phyloP scores from a whole-genome alignment of 2,888 invertebrate genomes.

The Epinotia brunnichana region DNA sequence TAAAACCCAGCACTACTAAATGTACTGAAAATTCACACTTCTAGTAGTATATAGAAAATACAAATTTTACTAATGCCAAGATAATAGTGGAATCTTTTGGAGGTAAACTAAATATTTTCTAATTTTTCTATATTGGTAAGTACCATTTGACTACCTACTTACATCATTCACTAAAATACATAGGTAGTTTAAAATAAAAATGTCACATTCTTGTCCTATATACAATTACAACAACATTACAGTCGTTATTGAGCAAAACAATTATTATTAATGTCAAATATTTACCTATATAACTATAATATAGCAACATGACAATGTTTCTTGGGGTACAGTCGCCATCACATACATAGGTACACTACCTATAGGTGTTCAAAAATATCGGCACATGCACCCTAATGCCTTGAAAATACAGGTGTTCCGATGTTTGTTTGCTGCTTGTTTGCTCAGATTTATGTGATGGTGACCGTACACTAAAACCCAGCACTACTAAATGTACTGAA shows the following conservation, averaged over 20 bases:
- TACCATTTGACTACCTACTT: slow-evolving; percentile 6
- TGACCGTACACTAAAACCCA: too few relatives aligned
- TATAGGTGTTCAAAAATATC: too few relatives aligned
- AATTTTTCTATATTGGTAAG: neutral
- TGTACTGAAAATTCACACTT: neutral
- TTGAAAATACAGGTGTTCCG: too few relatives aligned
- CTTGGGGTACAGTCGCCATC: neutral
- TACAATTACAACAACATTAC: neutral
- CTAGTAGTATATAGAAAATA: neutral
- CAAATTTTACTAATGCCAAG: neutral
- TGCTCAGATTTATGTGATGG: too few relatives aligned
- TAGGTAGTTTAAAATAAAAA: neutral
- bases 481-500: too few relatives aligned
- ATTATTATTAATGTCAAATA: neutral
- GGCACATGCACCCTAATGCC: too few relatives aligned
- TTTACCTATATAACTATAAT: neutral
- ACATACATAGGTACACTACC: too few relatives aligned
- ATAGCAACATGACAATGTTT: neutral
- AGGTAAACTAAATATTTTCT: neutral
- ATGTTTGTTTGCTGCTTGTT: too few relatives aligned
- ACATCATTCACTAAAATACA: neutral
- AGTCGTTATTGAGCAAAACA: neutral
- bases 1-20: neutral
- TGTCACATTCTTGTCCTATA: neutral
- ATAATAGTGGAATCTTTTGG: neutral